Base-by-base conservation (phyloP, 2,888 invertebrate species). In the Sphaerophoria taeniata region DNA sequence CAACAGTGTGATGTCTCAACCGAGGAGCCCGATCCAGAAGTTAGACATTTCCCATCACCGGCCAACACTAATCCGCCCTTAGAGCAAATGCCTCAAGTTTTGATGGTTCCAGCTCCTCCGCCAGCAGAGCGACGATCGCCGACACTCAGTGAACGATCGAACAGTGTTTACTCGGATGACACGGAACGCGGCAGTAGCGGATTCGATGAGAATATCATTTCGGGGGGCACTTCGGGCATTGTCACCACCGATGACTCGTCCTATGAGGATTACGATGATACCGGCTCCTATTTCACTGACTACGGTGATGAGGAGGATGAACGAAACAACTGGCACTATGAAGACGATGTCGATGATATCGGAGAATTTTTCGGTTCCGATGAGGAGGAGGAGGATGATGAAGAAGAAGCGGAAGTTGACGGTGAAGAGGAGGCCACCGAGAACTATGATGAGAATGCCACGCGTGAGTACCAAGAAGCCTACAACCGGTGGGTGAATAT, bases 141-240 rank as follows among this genome's bases (percentile, higher is more conserved):
- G 49, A 81, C 61, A 51, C 71, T 69, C 24, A 87, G 75, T 56
- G 76, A 49, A 56, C n/a, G 75, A 9, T 12, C 82, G 31, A 56
- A 70, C 16, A 77, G 76, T 53, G 73, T 63, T 6, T 74, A 61
- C 51, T 85, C 85, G 0, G 61, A 78, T 33, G 71, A 81, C 61
- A 87, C 87, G 12, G 88, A 87, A 55, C 88, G 76, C 16, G 88
- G 87, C 1, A 89, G 89, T 47, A 91, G 91, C 70, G 92, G 91
- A 5, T 92, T 91, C 80, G 90, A 90, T 39, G 91, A 91, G 73
- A 89, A 89, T 39, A 86, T 88, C 4, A 88, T 89, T 6, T 89
- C 90, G 12, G 90, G 90, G 39, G 88, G 87, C 6, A 91, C 91
- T 0, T 91, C 91, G 0, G 92, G 91, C 3, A 91, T 91, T 72